Evolutionary conservation across 2,113 vertebrate genomes (phyloP).

Genomic region (Pelobates fuscus): DNA sequence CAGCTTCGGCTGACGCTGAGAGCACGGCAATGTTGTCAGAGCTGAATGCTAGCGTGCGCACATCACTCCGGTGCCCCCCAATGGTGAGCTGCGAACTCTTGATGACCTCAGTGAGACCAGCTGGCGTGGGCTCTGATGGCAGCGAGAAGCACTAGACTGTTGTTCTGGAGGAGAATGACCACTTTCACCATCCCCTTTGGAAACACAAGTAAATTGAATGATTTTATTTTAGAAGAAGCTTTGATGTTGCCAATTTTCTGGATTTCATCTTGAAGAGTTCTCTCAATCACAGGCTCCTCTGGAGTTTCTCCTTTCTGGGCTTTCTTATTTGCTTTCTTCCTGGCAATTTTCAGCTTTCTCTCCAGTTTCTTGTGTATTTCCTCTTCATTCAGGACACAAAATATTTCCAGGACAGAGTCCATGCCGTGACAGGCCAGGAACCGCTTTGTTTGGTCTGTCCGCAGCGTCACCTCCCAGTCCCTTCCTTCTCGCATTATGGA

Average conservation of each 20-base stretch:
- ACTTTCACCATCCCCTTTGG: constrained; percentile 85
- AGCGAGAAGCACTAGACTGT: constrained; percentile 80
- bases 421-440: constrained; percentile 89
- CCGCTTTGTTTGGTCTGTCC: constrained; percentile 72
- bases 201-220: constrained; percentile 78
- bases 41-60: constrained; percentile 90
- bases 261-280: constrained; percentile 82
- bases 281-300: constrained; percentile 59
- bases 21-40: constrained; percentile 94
- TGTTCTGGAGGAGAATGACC: constrained; percentile 89
- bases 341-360: constrained; percentile 87
- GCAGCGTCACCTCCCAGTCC: constrained; percentile 82
- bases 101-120: constrained; percentile 62
- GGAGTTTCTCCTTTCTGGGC: constrained; percentile 65
- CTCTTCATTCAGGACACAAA: constrained; percentile 79
- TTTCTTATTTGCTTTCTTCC: constrained; percentile 82
- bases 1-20: constrained; percentile 86
- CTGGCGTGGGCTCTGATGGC: constrained; percentile 52
- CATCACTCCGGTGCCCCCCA: constrained; percentile 87
- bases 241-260: constrained; percentile 77
- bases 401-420: constrained; percentile 83
- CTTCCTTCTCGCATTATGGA: constrained; percentile 88
- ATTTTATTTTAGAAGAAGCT: constrained; percentile 94
- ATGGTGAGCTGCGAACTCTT: constrained; percentile 79
- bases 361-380: constrained; percentile 82